Evolutionary conservation across 2,888 invertebrate species (phyloP).

Genomic region (Taphrorychus bicolor): DNA sequence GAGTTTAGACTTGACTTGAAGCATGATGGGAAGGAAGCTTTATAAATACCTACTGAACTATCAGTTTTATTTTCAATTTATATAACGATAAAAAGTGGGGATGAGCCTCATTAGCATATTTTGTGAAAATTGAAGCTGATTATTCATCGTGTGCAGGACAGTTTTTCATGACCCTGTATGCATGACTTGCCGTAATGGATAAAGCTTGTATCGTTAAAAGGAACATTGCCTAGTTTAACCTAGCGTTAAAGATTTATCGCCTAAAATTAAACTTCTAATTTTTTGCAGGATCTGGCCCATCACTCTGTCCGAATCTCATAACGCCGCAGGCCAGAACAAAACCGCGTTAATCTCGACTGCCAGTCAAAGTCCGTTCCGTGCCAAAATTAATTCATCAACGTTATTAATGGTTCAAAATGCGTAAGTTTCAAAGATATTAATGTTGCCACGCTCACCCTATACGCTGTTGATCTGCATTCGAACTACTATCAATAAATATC

Average conservation of each 20-base stretch:
- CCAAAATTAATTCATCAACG: slow-evolving; percentile 25
- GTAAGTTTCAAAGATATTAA: slow-evolving; percentile 14
- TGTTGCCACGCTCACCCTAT: background rate
- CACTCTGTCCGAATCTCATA: slow-evolving; percentile 16
- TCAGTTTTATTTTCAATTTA: no score
- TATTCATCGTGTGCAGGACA: no score
- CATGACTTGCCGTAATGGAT: no score
- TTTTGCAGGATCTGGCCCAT: background rate
- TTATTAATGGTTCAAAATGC: slow-evolving; percentile 26
- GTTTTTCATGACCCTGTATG: no score
- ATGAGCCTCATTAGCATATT: no score
- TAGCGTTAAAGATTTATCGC: background rate
- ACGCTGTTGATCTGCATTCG: background rate
- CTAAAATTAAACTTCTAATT: slow-evolving; percentile 1
- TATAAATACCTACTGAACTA: no score
- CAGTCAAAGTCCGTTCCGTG: slow-evolving; percentile 23
- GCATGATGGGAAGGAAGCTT: no score
- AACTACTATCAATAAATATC: no score
- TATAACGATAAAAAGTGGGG: no score
- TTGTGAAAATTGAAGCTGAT: no score
- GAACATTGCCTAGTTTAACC: background rate
- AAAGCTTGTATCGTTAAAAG: no score
- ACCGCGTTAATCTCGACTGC: slow-evolving; percentile 26
- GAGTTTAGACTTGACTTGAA: no score
- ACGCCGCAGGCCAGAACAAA: slow-evolving; percentile 15